Base-by-base conservation (phyloP, 2,888 invertebrate genomes). In the Elgonia sp. region DNA sequence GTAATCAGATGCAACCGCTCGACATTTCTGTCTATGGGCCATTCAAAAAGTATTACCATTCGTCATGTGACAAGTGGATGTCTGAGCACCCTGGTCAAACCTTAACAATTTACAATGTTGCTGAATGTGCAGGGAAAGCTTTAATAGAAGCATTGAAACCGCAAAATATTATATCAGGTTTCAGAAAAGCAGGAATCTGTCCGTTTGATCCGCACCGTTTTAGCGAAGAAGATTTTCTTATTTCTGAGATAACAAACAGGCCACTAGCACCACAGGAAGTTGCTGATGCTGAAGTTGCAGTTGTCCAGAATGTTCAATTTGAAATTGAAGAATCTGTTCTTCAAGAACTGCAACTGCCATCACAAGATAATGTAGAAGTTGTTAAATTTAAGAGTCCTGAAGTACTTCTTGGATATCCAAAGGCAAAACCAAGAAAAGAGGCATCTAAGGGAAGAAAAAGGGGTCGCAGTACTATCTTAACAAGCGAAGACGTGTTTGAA, bases 31-130 rank as follows among this genome's bases (percentile, higher is more conserved):
- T 92, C 4, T 92, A 82, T 87, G 90, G 89, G 20, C 89, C 90
- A 0, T 89, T 91, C 57, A 89, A 92, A 72, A 84, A 72, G 3
- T 89, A 83, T 72, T 80, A 84, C 57, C 90, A 81, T 40, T 37
- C 75, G 46, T 72, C 84, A n/a, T 86, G 83, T 57, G 79, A 81
- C 50, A 39, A 29, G 20, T 94, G 93, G 93, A 89, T 94, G 92
- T 82, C 93, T 88, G 89, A 91, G 73, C 90, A 95, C 87, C 93
- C 94, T 46, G 94, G 94, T 4, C 92, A 93, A 87, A 91, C 93
- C 18, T 91, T 95, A 18, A 92, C 93, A 0, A 94, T 95, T 55
- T 94, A 95, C 90, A 92, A 95, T 80, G 92, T 95, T 21, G 92
- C 94, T 76, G 92, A 86, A 85, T 92, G 93, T 85, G 91, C 93